phyloP scores from a whole-genome alignment of 2,113 vertebrate genomes.

The Ailurus styani region DNA sequence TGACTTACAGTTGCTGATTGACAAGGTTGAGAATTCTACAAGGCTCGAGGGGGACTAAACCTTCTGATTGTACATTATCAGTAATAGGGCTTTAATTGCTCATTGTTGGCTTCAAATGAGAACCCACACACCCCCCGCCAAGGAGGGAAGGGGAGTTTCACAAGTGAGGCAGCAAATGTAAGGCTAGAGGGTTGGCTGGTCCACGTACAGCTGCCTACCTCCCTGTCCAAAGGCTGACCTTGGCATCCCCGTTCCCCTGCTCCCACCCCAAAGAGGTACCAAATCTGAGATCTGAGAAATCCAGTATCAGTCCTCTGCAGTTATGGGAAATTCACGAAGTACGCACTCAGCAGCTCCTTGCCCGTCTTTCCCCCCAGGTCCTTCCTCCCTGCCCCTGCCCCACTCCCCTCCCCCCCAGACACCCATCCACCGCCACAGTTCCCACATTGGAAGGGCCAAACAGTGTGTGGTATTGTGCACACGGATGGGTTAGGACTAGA shows the following conservation, averaged over 20 bases:
- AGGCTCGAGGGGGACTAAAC: background rate
- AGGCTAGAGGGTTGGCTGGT: background rate
- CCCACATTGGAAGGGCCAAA: constrained; percentile 33
- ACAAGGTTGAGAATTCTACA: constrained; percentile 26
- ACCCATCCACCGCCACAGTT: background rate
- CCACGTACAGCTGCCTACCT: background rate
- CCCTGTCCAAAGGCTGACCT: constrained; percentile 41
- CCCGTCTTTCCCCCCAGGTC: background rate
- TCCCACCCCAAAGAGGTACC: constrained; percentile 24
- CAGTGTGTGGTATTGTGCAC: background rate
- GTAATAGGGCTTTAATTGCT: background rate
- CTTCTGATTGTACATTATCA: background rate
- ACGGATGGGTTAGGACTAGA: background rate
- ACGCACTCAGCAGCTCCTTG: background rate
- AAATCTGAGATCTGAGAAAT: background rate
- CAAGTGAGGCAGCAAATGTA: background rate
- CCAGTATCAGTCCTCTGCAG: background rate
- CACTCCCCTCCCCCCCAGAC: background rate
- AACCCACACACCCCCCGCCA: background rate
- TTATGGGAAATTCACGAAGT: background rate
- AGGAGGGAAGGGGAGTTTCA: background rate
- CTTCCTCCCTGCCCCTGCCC: background rate
- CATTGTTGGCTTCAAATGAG: background rate
- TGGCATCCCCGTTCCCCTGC: background rate
- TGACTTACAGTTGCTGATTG: constrained; percentile 17